These are phyloP conservation scores for Andrena dorsata DNA, from an alignment of 2,888 invertebrate species.

Conservation along the genomic window DNA sequence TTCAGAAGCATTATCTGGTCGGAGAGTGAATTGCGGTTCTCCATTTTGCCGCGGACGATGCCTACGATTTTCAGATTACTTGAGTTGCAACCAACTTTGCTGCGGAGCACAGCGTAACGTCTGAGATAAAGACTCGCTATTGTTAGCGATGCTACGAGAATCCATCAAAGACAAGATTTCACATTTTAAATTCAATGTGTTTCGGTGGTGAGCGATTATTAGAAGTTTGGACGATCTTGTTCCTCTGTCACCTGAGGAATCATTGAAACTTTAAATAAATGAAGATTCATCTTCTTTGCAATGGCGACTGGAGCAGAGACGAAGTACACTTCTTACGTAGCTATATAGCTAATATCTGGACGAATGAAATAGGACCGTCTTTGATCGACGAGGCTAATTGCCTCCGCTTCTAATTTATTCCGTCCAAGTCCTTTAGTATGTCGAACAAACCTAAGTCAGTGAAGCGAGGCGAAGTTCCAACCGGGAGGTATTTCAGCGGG, in stretches of 20 bases:
- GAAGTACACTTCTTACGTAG: no score
- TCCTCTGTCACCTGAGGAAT: no score
- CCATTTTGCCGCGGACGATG: conserved; percentile 2
- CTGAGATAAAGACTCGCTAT: background rate
- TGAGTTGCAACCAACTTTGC: background rate
- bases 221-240: no score
- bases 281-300: no score
- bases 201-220: no score
- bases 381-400: conserved; percentile 35
- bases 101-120: background rate
- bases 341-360: no score
- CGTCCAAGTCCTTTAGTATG: conserved; percentile 53
- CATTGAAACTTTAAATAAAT: no score
- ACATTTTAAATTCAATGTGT: background rate
- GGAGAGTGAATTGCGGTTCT: conserved; percentile 6
- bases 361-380: conserved; percentile 3
- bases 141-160: background rate
- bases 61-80: background rate
- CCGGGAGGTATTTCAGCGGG: conserved; percentile 43
- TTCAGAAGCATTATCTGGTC: conserved; percentile 41
- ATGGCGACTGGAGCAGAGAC: no score
- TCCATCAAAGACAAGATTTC: background rate
- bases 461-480: conserved; percentile 34
- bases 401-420: conserved; percentile 40
- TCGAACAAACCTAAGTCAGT: conserved; percentile 39